Conservation (phyloP, 2,797 vertebrate genomes). For the Anguilla pacifica region DNA sequence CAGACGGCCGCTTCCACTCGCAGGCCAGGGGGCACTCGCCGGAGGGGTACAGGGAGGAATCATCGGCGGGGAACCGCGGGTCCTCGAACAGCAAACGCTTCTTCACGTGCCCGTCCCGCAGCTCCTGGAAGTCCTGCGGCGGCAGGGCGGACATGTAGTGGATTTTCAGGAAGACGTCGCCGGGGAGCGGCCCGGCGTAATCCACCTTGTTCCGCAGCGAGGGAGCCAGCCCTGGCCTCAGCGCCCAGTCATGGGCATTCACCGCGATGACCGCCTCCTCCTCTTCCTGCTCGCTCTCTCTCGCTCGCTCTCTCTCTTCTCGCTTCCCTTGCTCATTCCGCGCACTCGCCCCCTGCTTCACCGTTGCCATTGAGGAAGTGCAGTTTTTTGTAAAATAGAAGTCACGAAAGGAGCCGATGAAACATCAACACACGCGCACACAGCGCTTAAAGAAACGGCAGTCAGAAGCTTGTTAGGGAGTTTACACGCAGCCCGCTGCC, state of each 20-base stretch:
- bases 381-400: neutral
- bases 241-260: neutral
- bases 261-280: neutral
- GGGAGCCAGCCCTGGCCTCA: neutral
- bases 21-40: neutral
- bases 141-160: neutral
- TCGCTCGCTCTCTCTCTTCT: neutral
- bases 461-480: neutral
- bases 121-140: neutral
- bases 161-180: neutral
- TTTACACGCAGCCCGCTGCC: neutral
- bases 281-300: neutral
- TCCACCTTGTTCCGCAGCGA: neutral
- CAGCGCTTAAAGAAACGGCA: neutral
- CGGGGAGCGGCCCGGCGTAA: neutral
- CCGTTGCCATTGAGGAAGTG: conserved; percentile 2
- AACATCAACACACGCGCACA: too few relatives aligned
- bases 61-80: neutral
- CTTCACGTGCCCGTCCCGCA: neutral
- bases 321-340: neutral
- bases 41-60: neutral
- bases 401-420: neutral
- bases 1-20: conserved; percentile 6
- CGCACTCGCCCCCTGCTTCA: neutral
- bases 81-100: neutral